A percentile compares a stretch with the other conserved stretches of the same genome.
Evolutionary conservation across 2,888 invertebrate genomes (phyloP).

Genomic region (Synergus umbraculus): DNA sequence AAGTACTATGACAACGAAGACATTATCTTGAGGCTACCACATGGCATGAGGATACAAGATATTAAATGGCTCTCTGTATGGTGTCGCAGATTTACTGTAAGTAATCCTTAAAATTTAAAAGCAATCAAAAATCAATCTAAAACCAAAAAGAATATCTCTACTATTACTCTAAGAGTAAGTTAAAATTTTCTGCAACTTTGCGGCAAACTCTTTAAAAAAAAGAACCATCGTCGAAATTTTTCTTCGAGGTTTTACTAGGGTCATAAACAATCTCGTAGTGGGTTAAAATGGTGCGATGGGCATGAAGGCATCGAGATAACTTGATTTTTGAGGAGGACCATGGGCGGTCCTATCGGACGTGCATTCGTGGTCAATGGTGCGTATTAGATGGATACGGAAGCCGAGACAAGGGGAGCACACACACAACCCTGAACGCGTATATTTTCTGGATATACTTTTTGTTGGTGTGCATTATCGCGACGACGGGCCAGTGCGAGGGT

Average conservation of each 20-base stretch:
- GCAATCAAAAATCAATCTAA: too few species aligned
- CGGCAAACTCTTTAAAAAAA: constrained; percentile 5
- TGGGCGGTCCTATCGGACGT: constrained; percentile 65
- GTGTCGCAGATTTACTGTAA: constrained; percentile 94
- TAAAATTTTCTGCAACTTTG: background rate
- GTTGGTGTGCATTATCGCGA: constrained; percentile 41
- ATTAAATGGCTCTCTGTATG: constrained; percentile 95
- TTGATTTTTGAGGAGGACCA: constrained; percentile 73
- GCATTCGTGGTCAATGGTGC: constrained; percentile 78
- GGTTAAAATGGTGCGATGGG: constrained; percentile 40
- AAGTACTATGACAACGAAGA: constrained; percentile 87
- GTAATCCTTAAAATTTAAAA: constrained; percentile 65
- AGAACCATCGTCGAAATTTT: constrained; percentile 39
- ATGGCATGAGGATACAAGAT: constrained; percentile 90
- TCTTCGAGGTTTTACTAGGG: constrained; percentile 48
- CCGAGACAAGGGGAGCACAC: constrained; percentile 55
- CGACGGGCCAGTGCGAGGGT: constrained; percentile 48
- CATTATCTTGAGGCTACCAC: constrained; percentile 90
- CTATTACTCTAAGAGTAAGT: background rate
- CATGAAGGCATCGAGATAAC: constrained; percentile 70
- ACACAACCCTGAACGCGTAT: constrained; percentile 36
- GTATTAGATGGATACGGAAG: constrained; percentile 78
- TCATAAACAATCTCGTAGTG: constrained; percentile 35
- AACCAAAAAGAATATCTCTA: too few species aligned
- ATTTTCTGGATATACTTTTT: constrained; percentile 23